These are phyloP conservation scores for Xiphias gladius DNA, from an alignment of 2,113 vertebrate genomes.

Conservation along the genomic window DNA sequence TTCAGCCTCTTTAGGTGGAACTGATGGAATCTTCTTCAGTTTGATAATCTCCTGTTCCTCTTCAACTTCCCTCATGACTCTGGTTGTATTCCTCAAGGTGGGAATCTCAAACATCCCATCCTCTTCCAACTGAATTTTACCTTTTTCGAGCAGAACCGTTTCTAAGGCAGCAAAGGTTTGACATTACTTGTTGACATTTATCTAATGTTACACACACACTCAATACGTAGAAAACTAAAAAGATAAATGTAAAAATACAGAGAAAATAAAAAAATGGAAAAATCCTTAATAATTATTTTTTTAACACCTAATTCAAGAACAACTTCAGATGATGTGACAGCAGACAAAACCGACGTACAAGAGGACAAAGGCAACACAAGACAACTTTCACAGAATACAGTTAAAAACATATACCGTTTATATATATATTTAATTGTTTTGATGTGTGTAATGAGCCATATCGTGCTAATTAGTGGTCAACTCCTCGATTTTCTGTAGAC, in stretches of 20 bases:
- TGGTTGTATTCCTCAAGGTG: slow-evolving; percentile 81
- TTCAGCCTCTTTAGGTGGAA: slow-evolving; percentile 74
- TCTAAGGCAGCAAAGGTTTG: slow-evolving; percentile 86
- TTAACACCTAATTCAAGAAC: not conserved
- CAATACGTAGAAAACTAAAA: not conserved
- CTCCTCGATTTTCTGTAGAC: too few relatives aligned
- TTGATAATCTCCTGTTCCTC: slow-evolving; percentile 79
- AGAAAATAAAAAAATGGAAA: not conserved
- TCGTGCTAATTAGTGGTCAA: not conserved
- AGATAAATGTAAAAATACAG: not conserved
- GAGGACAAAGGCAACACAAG: slow-evolving; percentile 3
- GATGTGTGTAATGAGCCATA: not conserved
- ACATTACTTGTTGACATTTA: slow-evolving; percentile 72
- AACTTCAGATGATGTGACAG: not conserved
- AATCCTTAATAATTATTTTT: not conserved
- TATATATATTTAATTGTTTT: not conserved
- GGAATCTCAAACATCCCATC: slow-evolving; percentile 82
- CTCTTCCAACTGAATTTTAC: slow-evolving; percentile 81
- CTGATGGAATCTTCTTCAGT: slow-evolving; percentile 81
- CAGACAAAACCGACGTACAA: not conserved
- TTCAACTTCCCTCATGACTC: slow-evolving; percentile 70
- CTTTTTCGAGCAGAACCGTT: slow-evolving; percentile 78
- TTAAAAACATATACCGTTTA: not conserved
- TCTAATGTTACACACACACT: slow-evolving; percentile 29
- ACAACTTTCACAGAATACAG: not conserved